phyloP scores from a whole-genome alignment of 1,140 invertebrate genomes.

The Sycophila sp. region DNA sequence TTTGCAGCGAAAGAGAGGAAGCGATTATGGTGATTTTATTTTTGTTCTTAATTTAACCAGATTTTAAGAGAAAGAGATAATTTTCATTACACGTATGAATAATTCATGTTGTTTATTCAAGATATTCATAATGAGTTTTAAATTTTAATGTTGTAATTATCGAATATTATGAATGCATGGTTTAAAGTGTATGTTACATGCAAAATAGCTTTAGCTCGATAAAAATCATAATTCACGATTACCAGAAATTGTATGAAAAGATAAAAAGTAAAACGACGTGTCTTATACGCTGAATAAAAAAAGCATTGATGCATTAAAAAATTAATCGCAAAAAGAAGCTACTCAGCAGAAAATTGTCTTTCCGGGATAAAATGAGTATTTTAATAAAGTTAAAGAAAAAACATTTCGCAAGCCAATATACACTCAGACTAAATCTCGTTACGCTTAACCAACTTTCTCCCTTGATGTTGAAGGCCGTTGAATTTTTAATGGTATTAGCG shows the following conservation, averaged over 20 bases:
- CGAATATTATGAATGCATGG: no score
- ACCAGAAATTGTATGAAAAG: no score
- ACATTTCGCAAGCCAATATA: slow-evolving; percentile 11
- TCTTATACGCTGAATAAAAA: no score
- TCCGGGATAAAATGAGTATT: not conserved
- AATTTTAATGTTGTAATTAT: no score
- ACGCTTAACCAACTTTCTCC: slow-evolving; percentile 13
- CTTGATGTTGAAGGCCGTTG: slow-evolving; percentile 20
- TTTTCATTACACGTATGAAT: not conserved
- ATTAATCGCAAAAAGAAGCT: slow-evolving; percentile 17
- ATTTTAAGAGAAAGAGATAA: not conserved
- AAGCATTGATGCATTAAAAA: no score
- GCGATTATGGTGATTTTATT: slow-evolving; percentile 3
- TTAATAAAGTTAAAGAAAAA: slow-evolving; percentile 9
- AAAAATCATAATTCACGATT: no score
- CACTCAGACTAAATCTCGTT: not conserved
- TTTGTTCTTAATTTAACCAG: not conserved
- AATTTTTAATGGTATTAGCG: slow-evolving; percentile 38
- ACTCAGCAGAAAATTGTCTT: slow-evolving; percentile 11
- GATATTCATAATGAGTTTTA: no score
- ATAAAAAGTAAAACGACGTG: no score
- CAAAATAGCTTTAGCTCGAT: no score
- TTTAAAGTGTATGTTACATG: no score
- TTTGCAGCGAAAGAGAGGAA: no score
- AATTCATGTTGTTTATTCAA: no score